These are phyloP conservation scores for Pristiophorus japonicus DNA, from an alignment of 2,113 vertebrate genomes.

Conservation along the genomic window DNA sequence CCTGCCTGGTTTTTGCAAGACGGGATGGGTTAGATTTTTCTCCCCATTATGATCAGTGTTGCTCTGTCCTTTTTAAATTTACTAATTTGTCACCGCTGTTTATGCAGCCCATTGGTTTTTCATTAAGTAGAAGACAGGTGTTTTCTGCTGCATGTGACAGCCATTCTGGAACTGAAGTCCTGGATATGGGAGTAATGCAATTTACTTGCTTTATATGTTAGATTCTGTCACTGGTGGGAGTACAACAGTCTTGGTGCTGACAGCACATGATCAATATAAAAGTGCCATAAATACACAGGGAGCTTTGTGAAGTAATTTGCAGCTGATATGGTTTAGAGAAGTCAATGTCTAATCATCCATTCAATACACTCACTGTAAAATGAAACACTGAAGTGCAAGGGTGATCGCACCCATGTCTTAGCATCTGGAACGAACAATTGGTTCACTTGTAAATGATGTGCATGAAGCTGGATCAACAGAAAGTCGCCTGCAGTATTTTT, in stretches of 20 bases:
- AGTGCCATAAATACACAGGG: background rate
- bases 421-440: background rate
- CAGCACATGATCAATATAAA: background rate
- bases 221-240: background rate
- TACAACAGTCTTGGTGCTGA: background rate
- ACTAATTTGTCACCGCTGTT: background rate
- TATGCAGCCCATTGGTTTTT: background rate
- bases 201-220: background rate
- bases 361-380: background rate
- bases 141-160: background rate
- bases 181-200: background rate
- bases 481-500: background rate
- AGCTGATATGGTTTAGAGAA: background rate
- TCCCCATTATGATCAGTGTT: too few relatives aligned
- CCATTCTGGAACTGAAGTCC: background rate
- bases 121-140: background rate
- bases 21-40: too few relatives aligned
- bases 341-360: background rate
- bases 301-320: background rate
- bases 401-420: background rate
- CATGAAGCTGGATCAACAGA: background rate
- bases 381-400: background rate
- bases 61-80: background rate
- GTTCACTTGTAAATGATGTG: background rate
- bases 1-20: too few relatives aligned